Evolutionary conservation across 2,888 invertebrate species (phyloP).

Genomic region (Frankliniella fusca): DNA sequence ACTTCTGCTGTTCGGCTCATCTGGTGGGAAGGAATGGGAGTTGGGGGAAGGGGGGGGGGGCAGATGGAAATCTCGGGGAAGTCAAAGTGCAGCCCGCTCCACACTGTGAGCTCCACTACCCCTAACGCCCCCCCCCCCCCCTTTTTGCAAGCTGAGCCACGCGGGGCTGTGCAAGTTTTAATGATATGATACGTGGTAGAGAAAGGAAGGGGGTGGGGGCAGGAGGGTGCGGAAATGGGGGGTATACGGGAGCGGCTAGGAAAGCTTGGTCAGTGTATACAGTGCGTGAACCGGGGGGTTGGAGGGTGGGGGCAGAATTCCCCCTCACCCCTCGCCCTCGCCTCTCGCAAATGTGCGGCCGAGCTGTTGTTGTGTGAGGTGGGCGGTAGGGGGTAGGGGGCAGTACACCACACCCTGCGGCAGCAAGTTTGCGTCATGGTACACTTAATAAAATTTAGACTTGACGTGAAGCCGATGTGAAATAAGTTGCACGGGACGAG

Average conservation of each 20-base stretch:
- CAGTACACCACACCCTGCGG: no score
- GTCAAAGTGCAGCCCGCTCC: slow-evolving; percentile 44
- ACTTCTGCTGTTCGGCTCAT: slow-evolving; percentile 52
- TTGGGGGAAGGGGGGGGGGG: slow-evolving; percentile 48
- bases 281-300: not conserved
- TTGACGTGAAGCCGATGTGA: not conserved
- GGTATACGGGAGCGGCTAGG: not conserved
- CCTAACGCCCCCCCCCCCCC: not conserved
- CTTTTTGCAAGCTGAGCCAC: not conserved
- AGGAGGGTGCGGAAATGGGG: not conserved
- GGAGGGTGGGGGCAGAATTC: no score
- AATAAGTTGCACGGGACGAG: no score
- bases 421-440: not conserved
- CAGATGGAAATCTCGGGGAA: slow-evolving; percentile 53
- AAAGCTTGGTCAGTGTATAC: not conserved
- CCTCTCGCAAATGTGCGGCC: no score
- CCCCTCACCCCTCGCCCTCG: no score
- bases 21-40: slow-evolving; percentile 49
- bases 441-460: not conserved
- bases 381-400: no score
- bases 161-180: slow-evolving; percentile 19
- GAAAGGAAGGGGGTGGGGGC: not conserved
- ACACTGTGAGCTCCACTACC: not conserved
- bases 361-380: no score
- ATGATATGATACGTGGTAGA: slow-evolving; percentile 1